A percentile compares a stretch with the other conserved stretches of the same genome.
Evolutionary conservation across 2,113 vertebrate genomes (phyloP).

Genomic region (Theropithecus gelada): DNA sequence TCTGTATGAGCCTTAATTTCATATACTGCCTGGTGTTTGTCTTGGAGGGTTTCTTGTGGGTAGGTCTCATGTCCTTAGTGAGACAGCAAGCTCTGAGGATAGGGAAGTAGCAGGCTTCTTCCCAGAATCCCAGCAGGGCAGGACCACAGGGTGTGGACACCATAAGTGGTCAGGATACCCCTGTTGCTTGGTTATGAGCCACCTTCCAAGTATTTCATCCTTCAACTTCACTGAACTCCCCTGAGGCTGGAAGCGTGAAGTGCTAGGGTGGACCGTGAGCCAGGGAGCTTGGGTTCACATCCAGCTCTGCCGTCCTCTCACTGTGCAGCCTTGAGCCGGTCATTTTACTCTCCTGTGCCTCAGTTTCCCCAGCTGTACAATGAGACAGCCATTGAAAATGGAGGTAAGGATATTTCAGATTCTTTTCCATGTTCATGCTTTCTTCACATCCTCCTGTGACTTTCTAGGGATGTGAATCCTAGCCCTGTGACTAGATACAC

Average conservation of each 20-base stretch:
- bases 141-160: neutral
- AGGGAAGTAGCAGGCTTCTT: neutral
- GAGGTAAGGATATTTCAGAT: neutral
- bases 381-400: neutral
- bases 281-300: neutral
- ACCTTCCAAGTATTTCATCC: neutral
- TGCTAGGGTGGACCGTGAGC: neutral
- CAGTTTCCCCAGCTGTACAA: neutral
- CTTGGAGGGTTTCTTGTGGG: neutral
- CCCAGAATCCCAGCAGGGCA: neutral
- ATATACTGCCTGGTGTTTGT: neutral
- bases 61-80: neutral
- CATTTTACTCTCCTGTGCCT: neutral
- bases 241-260: neutral
- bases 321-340: neutral
- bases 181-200: neutral
- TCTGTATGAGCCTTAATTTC: neutral
- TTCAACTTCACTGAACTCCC: neutral
- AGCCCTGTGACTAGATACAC: neutral
- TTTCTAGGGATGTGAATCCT: neutral
- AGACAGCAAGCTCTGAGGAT: neutral
- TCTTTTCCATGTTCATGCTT: neutral
- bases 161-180: neutral
- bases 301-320: neutral
- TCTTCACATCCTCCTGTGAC: neutral